These are phyloP conservation scores for Seira ritae DNA, from an alignment of 2,888 invertebrate genomes.

Conservation along the genomic window DNA sequence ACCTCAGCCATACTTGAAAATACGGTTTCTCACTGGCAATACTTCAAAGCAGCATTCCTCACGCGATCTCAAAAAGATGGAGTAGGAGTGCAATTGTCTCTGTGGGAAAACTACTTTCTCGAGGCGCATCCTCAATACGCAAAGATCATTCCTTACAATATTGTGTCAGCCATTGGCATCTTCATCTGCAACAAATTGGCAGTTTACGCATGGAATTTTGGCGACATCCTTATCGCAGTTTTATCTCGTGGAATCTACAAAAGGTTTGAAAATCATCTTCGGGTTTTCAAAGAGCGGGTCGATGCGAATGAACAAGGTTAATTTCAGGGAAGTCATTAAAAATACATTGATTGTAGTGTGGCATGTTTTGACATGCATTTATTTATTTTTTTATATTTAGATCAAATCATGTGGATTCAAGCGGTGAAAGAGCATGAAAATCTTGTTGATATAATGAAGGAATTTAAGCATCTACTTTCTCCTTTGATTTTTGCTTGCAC, in stretches of 20 bases:
- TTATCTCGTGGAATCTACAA: slow-evolving; percentile 63
- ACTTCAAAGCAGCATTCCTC: slow-evolving; percentile 28
- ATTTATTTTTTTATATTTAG: slow-evolving; percentile 33
- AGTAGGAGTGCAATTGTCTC: slow-evolving; percentile 9
- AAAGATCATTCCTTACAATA: slow-evolving; percentile 62
- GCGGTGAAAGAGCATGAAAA: slow-evolving; percentile 62
- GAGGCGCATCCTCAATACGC: slow-evolving; percentile 60
- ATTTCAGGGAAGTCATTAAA: neutral
- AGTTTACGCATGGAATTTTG: slow-evolving; percentile 68
- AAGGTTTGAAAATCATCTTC: slow-evolving; percentile 60
- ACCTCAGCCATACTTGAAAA: slow-evolving; percentile 70
- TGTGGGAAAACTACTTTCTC: slow-evolving; percentile 64
- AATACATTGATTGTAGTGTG: too few species aligned
- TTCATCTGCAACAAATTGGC: slow-evolving; percentile 68
- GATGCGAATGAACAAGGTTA: neutral
- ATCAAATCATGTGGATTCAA: slow-evolving; percentile 63
- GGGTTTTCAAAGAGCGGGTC: slow-evolving; percentile 25
- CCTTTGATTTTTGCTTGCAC: slow-evolving; percentile 67
- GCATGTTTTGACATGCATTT: slow-evolving; percentile 15
- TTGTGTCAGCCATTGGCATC: slow-evolving; percentile 43
- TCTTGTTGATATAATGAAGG: slow-evolving; percentile 54
- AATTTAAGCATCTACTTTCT: slow-evolving; percentile 61
- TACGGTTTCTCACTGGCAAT: slow-evolving; percentile 58
- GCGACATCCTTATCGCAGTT: slow-evolving; percentile 63
- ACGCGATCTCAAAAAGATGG: neutral